These are phyloP conservation scores for Syngnathus scovelli DNA, from an alignment of 2,113 vertebrate species.

Conservation along the genomic window DNA sequence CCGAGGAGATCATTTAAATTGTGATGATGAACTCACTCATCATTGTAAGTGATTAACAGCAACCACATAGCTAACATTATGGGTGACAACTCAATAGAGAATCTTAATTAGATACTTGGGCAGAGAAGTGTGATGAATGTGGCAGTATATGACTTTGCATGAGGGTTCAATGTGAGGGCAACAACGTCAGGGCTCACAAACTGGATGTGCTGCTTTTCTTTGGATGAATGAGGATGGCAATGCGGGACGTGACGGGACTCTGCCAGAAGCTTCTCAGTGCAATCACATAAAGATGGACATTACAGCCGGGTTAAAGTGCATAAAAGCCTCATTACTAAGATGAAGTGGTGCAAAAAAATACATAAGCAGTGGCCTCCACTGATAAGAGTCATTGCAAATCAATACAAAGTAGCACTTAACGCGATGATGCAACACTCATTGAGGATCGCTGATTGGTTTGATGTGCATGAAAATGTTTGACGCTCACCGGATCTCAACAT, in stretches of 20 bases:
- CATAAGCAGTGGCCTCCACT: not conserved
- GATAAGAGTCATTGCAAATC: conserved; percentile 1
- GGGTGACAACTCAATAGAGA: not conserved
- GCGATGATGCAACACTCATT: not conserved
- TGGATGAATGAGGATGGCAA: not conserved
- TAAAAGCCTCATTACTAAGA: conserved; percentile 7
- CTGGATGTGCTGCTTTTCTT: not conserved
- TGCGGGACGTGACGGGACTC: not conserved
- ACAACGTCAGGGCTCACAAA: not conserved
- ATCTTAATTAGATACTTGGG: not conserved
- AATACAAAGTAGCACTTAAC: conserved; percentile 1
- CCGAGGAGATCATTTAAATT: not conserved
- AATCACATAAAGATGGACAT: not conserved
- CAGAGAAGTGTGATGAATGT: not conserved
- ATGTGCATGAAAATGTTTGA: not conserved
- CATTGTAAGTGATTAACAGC: not conserved
- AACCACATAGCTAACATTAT: not conserved
- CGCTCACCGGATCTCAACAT: not conserved
- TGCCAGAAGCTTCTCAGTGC: not conserved
- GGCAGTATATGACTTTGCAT: not conserved
- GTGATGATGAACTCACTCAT: not conserved
- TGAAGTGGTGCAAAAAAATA: not conserved
- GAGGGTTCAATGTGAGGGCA: conserved; percentile 2
- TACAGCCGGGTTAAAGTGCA: not conserved
- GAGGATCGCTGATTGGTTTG: not conserved